These are phyloP conservation scores for Drosophila guanche DNA, from an alignment of 1,140 invertebrate genomes.

Conservation along the genomic window DNA sequence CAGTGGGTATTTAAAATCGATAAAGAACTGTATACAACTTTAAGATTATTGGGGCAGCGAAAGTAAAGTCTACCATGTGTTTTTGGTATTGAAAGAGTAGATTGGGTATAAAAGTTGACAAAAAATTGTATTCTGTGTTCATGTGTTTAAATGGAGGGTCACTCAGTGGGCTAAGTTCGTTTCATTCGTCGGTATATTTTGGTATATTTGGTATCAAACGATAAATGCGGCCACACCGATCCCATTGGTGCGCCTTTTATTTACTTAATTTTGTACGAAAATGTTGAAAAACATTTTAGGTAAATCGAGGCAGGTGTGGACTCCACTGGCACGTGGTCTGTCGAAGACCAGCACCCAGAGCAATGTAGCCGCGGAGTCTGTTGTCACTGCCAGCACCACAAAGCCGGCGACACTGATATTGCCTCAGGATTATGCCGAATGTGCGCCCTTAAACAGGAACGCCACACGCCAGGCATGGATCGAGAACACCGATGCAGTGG, in stretches of 20 bases:
- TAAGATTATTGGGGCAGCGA: too few species aligned
- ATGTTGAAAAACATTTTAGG: conserved; percentile 77
- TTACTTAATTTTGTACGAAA: conserved; percentile 24
- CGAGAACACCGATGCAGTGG: conserved; percentile 92
- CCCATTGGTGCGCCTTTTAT: too few species aligned
- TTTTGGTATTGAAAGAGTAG: too few species aligned
- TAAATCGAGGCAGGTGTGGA: conserved; percentile 62
- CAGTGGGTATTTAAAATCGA: too few species aligned
- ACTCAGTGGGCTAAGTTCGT: too few species aligned
- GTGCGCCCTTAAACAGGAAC: conserved; percentile 55
- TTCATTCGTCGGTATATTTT: neutral
- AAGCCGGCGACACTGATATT: conserved; percentile 46
- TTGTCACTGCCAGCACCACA: neutral
- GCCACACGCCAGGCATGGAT: conserved; percentile 92
- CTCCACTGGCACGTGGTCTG: conserved; percentile 55
- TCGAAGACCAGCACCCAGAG: conserved; percentile 15
- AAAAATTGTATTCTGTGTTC: too few species aligned
- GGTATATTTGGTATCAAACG: neutral
- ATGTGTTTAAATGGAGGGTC: too few species aligned
- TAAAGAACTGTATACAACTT: too few species aligned
- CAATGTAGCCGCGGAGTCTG: conserved; percentile 6
- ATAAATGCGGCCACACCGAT: conserved; percentile 2
- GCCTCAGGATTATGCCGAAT: conserved; percentile 55
- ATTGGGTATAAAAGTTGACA: too few species aligned
- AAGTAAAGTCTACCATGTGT: too few species aligned